Evolutionary conservation across 2,113 vertebrate species (phyloP).

Genomic region (Mormyrus iriodes): DNA sequence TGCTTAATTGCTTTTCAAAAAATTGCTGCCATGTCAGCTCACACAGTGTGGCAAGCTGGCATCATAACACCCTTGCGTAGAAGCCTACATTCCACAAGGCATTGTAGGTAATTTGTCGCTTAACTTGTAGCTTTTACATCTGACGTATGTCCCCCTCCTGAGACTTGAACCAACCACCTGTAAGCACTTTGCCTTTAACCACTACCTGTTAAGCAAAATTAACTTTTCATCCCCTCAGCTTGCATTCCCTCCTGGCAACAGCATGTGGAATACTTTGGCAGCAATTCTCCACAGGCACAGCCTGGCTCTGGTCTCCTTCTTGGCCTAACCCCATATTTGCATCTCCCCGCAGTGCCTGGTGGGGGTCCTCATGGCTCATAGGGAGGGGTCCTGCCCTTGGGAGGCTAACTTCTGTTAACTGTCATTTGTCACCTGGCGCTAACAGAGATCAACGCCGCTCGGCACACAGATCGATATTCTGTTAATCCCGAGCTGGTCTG

Average conservation of each 20-base stretch:
- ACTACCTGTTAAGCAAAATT: neutral
- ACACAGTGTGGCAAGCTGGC: neutral
- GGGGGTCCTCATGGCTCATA: slow-evolving; percentile 12
- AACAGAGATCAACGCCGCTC: slow-evolving; percentile 96
- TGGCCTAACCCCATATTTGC: neutral
- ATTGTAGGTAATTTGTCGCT: neutral
- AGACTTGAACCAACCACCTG: neutral
- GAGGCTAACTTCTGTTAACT: slow-evolving; percentile 80
- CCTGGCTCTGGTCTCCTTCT: neutral
- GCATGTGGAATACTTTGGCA: neutral
- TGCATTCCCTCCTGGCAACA: neutral
- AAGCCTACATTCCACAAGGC: neutral
- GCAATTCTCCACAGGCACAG: neutral
- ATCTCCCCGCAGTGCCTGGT: neutral
- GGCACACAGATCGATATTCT: slow-evolving; percentile 96
- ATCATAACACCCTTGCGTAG: neutral
- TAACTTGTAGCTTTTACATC: neutral
- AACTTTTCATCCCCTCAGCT: neutral
- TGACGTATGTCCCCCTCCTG: neutral
- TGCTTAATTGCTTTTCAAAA: neutral
- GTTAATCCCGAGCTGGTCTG: slow-evolving; percentile 88
- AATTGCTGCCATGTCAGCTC: neutral
- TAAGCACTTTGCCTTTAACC: neutral
- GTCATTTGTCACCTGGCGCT: slow-evolving; percentile 91
- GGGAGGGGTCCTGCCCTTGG: slow-evolving; percentile 68